A percentile compares a stretch with the other conserved stretches of the same genome.
These are phyloP conservation scores for Acrobasis suavella DNA, from an alignment of 2,888 invertebrate species.

Conservation along the genomic window DNA sequence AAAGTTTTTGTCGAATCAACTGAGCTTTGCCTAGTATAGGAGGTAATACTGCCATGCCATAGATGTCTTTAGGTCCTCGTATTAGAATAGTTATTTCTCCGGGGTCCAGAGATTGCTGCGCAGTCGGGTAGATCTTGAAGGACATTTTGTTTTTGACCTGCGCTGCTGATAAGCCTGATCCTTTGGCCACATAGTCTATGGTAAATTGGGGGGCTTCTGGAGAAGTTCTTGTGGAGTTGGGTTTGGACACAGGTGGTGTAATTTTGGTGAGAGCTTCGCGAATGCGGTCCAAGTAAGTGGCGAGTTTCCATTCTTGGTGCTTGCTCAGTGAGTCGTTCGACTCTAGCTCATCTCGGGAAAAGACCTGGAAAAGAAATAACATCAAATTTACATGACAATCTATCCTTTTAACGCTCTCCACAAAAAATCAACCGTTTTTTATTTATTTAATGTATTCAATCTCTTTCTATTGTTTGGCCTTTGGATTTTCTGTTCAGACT, in stretches of 20 bases:
- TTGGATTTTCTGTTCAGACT: too few species aligned
- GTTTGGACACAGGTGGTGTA: conserved; percentile 66
- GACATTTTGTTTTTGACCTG: conserved; percentile 79
- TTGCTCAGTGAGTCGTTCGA: conserved; percentile 69
- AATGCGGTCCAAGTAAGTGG: conserved; percentile 76
- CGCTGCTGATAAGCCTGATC: conserved; percentile 83
- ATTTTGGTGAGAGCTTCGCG: conserved; percentile 70
- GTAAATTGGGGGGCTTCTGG: conserved; percentile 67
- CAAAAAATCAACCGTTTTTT: too few species aligned
- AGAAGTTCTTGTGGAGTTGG: conserved; percentile 59
- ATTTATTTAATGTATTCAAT: too few species aligned
- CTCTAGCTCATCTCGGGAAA: conserved; percentile 81
- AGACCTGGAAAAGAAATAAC: conserved; percentile 70
- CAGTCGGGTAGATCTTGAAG: conserved; percentile 83
- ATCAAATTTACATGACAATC: not conserved
- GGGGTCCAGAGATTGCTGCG: conserved; percentile 73
- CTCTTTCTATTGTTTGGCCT: too few species aligned
- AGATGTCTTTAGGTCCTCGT: conserved; percentile 72
- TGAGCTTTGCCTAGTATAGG: conserved; percentile 76
- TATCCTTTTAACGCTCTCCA: too few species aligned
- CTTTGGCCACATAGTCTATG: conserved; percentile 81
- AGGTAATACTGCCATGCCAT: conserved; percentile 69
- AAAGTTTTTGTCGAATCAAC: conserved; percentile 67
- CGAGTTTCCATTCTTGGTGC: conserved; percentile 81
- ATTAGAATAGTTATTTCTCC: conserved; percentile 75